Evolutionary conservation across 2,113 vertebrate genomes (phyloP).

Genomic region (Plestiodon gilberti): DNA sequence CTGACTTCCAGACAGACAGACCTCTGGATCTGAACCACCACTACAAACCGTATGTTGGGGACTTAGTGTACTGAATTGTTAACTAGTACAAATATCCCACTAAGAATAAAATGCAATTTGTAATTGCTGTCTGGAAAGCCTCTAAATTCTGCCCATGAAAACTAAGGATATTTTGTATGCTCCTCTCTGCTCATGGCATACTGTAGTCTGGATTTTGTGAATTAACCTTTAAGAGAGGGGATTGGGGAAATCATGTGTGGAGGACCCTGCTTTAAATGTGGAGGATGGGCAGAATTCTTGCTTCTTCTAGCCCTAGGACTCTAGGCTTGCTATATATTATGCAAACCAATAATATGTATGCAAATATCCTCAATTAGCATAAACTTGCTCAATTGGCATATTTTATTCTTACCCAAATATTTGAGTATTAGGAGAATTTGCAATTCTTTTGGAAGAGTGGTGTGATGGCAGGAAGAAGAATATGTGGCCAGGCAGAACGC

Average conservation of each 20-base stretch:
- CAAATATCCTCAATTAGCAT: slow-evolving; percentile 28
- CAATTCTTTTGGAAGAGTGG: background rate
- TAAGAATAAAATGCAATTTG: background rate
- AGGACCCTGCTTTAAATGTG: background rate
- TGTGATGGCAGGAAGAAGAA: background rate
- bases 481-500: background rate
- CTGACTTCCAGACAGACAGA: too few relatives aligned
- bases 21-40: background rate
- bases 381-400: slow-evolving; percentile 12
- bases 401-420: slow-evolving; percentile 22
- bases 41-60: too few relatives aligned
- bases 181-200: background rate
- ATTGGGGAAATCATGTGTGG: background rate
- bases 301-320: background rate
- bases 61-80: too few relatives aligned
- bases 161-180: background rate
- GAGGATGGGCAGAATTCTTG: background rate
- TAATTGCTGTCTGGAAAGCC: background rate
- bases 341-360: slow-evolving; percentile 17
- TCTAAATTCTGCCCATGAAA: background rate
- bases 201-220: background rate
- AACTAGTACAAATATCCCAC: background rate
- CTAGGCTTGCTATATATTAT: slow-evolving; percentile 3
- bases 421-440: slow-evolving; percentile 6
- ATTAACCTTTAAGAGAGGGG: background rate